Percentiles rank a stretch among this genome's conserved stretches.
These are phyloP conservation scores for Contarinia nasturtii DNA, from an alignment of 1,140 invertebrate species.

Conservation along the genomic window DNA sequence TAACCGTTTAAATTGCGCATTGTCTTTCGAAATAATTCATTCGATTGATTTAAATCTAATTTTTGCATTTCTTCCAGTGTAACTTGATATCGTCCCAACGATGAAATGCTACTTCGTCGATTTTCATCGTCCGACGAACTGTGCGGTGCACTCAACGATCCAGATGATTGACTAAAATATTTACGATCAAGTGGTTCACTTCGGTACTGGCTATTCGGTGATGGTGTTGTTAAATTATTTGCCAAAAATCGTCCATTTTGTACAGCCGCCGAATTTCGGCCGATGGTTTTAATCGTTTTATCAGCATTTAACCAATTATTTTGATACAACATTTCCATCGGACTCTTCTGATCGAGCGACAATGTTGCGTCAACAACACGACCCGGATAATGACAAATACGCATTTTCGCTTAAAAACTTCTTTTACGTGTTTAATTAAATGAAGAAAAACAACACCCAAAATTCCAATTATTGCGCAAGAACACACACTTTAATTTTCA, in stretches of 20 bases:
- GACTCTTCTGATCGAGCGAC: constrained; percentile 35
- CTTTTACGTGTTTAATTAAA: no score
- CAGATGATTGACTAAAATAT: neutral
- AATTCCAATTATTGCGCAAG: no score
- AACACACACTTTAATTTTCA: neutral
- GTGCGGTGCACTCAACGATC: constrained; percentile 11
- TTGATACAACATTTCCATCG: constrained; percentile 59
- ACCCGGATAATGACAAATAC: constrained; percentile 63
- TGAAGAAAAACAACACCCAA: no score
- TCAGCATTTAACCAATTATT: constrained; percentile 58
- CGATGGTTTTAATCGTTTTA: constrained; percentile 8
- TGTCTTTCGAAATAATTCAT: constrained; percentile 11
- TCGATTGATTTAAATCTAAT: constrained; percentile 7
- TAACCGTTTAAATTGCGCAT: constrained; percentile 36
- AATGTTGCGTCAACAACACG: constrained; percentile 43
- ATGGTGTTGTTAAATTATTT: constrained; percentile 8
- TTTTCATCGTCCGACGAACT: no score
- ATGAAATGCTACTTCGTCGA: constrained; percentile 27
- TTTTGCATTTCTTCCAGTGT: constrained; percentile 32
- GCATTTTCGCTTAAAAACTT: constrained; percentile 37
- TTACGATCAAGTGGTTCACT: neutral
- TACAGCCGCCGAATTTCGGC: neutral
- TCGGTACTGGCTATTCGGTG: neutral
- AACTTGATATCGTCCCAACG: constrained; percentile 37
- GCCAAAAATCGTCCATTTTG: no score